Evolutionary conservation across 2,113 vertebrate species (phyloP), one percentile per base, ranked within the genome.

Genomic region (Cephalopholis sonnerati): DNA sequence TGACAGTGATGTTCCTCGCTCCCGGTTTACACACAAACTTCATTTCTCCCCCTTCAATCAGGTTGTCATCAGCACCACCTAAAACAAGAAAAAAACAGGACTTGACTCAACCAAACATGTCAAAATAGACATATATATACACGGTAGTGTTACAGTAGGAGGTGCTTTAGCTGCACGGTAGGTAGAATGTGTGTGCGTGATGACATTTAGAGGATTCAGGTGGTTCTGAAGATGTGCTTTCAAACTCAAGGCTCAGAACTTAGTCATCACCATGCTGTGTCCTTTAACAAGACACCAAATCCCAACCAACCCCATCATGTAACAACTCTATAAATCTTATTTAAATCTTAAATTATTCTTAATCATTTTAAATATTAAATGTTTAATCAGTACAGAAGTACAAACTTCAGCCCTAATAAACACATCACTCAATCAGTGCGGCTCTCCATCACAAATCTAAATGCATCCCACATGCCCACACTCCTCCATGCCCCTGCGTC

Each of bases 1-100:
- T 99, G 81, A 99, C 94, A 0, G 98, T 99, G 86, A 99, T 99
- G 90, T 99, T 99, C 85, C 98, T 96, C 55, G 98, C 98, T 90
- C 98, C 98, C 0, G 98, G 98, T 88, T 98, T 99, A 89, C 98
- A 99, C 78, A 99, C 96, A 95, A 99, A 99, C 88, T 99, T 99
- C 90, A 97, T 97, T 88, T 98, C 97, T 0, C 98, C 98, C 53
- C 98, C 98, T 94, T 99, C 98, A 25, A 99, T 99, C 93, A 99
- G 96, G 93, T 98, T 99, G 94, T 99, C 98, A 84, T 99, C 98
- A 2, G 98, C 98, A 25, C 97, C 98, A 73, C 98, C 98, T 99
- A 81, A 25, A 87, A 89, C 80, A 81, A 2, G 83, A 29, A 16
- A 29, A 16, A 71, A 36, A 85, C 1, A 54, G 5, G 11, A 15